phyloP scores from a whole-genome alignment of 2,888 invertebrate species.

The Melanophora roralis region DNA sequence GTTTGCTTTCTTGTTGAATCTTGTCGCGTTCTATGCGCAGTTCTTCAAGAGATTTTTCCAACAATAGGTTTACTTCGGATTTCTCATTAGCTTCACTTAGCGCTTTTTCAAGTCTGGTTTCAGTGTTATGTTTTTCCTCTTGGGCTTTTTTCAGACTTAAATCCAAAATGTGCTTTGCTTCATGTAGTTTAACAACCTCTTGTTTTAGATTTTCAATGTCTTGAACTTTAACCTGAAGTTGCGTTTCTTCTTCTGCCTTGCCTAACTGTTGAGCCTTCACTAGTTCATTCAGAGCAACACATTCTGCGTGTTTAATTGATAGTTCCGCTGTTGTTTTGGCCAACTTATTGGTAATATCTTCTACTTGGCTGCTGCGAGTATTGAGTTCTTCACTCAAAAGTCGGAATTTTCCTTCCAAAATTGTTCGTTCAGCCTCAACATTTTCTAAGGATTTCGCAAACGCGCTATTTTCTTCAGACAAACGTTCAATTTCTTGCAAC shows the following conservation, averaged over 20 bases:
- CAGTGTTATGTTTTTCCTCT: constrained; percentile 45
- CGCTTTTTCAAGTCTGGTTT: constrained; percentile 48
- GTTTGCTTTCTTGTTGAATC: constrained; percentile 66
- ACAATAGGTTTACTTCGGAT: constrained; percentile 15
- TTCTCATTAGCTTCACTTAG: constrained; percentile 48
- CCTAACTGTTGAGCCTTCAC: constrained; percentile 66
- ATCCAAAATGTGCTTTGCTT: constrained; percentile 46
- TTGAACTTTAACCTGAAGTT: constrained; percentile 59
- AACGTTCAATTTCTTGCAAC: constrained; percentile 64
- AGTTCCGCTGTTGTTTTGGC: constrained; percentile 68
- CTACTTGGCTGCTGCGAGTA: constrained; percentile 67
- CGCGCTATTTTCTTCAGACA: constrained; percentile 63
- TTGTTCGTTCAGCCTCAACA: constrained; percentile 67
- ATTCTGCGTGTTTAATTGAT: constrained; percentile 70
- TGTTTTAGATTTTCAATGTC: constrained; percentile 56
- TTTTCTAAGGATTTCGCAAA: constrained; percentile 64
- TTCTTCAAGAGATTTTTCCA: constrained; percentile 79
- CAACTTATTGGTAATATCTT: constrained; percentile 66
- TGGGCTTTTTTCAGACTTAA: constrained; percentile 42
- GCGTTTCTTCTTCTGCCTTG: constrained; percentile 57
- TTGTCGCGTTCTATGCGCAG: constrained; percentile 65
- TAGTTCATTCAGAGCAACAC: constrained; percentile 70
- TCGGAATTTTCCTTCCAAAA: constrained; percentile 67
- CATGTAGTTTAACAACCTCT: constrained; percentile 53
- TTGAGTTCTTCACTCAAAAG: constrained; percentile 69